Evolutionary conservation across 2,113 vertebrate species (phyloP).

Genomic region (Solea senegalensis): DNA sequence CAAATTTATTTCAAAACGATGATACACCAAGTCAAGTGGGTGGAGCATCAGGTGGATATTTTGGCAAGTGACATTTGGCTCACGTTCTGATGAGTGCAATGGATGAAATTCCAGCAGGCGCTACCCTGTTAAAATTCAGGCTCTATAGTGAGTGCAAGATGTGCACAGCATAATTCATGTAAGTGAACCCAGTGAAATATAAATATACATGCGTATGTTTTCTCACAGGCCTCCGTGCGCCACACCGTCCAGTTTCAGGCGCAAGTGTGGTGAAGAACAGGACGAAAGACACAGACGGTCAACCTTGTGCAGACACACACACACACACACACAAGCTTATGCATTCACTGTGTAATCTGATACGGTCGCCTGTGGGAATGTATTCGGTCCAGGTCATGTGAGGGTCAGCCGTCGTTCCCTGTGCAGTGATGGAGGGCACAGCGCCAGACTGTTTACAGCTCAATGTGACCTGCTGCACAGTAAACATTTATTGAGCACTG

Average conservation of each 20-base stretch:
- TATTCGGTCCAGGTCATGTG: conserved; percentile 6
- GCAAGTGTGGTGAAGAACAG: conserved; percentile 23
- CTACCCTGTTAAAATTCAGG: neutral
- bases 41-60: neutral
- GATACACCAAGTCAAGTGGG: neutral
- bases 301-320: neutral
- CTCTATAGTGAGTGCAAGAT: neutral
- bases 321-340: conserved; percentile 16
- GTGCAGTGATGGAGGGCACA: conserved; percentile 14
- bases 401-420: conserved; percentile 34
- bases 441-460: conserved; percentile 1
- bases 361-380: conserved; percentile 7
- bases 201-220: conserved; percentile 16
- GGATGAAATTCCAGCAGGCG: neutral
- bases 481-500: conserved; percentile 48
- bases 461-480: conserved; percentile 40
- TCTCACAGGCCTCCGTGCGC: neutral
- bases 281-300: conserved; percentile 24
- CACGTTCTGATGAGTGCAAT: neutral
- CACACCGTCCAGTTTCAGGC: conserved; percentile 8
- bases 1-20: no score
- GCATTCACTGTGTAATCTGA: conserved; percentile 5
- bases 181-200: neutral
- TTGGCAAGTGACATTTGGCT: neutral
- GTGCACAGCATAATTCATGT: neutral